Evolutionary conservation across 1,140 invertebrate genomes (phyloP).

Genomic region (Heliconius himera): DNA sequence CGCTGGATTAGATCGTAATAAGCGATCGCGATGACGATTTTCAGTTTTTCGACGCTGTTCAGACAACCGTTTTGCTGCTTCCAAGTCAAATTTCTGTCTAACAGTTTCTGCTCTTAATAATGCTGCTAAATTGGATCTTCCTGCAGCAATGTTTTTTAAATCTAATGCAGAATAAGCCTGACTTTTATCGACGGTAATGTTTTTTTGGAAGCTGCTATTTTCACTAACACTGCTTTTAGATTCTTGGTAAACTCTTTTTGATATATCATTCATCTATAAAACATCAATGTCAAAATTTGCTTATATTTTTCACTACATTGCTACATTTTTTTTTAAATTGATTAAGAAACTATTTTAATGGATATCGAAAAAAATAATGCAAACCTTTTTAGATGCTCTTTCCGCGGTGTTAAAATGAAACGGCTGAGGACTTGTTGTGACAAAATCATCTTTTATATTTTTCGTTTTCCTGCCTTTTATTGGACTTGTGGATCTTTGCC

Average conservation of each 20-base stretch:
- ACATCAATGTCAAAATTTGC: not conserved
- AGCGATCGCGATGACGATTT: constrained; percentile 82
- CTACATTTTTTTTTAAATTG: not conserved
- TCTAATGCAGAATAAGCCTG: constrained; percentile 68
- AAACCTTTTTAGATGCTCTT: constrained; percentile 72
- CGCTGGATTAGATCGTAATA: constrained; percentile 85
- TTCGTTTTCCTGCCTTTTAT: constrained; percentile 56
- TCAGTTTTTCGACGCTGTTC: constrained; percentile 83
- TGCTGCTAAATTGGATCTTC: constrained; percentile 87
- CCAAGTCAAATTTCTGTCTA: constrained; percentile 84
- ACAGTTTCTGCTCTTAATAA: constrained; percentile 86
- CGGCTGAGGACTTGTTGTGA: constrained; percentile 81
- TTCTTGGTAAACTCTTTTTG: constrained; percentile 71
- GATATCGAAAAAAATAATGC: not conserved
- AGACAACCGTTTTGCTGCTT: constrained; percentile 82
- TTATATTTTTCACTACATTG: not conserved
- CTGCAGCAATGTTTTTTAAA: constrained; percentile 73
- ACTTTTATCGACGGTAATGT: constrained; percentile 40
- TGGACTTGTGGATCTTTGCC: constrained; percentile 57
- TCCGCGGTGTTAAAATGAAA: constrained; percentile 79
- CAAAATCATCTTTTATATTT: constrained; percentile 70
- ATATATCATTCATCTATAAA: constrained; percentile 69
- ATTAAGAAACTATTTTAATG: not conserved
- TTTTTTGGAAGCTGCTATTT: constrained; percentile 49
- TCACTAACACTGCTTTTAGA: constrained; percentile 61